Evolutionary conservation across 2,888 invertebrate species (phyloP).

Genomic region (Drosophila ustulata): DNA sequence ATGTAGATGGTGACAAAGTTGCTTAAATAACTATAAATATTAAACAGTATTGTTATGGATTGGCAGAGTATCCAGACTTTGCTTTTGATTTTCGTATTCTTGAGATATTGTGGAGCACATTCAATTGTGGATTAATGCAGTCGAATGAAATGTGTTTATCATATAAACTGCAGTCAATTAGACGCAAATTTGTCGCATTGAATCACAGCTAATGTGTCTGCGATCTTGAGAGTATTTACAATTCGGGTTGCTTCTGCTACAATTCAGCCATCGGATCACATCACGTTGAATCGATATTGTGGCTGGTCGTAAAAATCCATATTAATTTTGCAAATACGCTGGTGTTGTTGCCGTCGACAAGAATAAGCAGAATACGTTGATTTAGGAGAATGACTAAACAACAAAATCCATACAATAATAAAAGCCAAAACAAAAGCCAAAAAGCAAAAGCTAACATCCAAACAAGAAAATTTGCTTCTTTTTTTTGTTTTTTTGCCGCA

Average conservation of each 20-base stretch:
- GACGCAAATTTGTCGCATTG: neutral
- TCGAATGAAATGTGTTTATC: neutral
- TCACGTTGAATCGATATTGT: slow-evolving; percentile 4
- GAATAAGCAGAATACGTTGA: slow-evolving; percentile 11
- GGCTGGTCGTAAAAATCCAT: slow-evolving; percentile 41
- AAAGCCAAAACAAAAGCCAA: slow-evolving; percentile 16
- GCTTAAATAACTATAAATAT: no score
- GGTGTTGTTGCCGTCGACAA: neutral
- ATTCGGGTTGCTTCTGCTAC: slow-evolving; percentile 13
- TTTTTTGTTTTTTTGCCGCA: slow-evolving; percentile 17
- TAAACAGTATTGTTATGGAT: no score
- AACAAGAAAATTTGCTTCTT: slow-evolving; percentile 34
- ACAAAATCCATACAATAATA: slow-evolving; percentile 36
- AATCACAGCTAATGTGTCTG: neutral
- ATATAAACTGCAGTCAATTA: slow-evolving; percentile 16
- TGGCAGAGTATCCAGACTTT: no score
- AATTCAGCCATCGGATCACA: slow-evolving; percentile 33
- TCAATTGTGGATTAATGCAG: neutral
- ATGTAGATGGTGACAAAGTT: no score
- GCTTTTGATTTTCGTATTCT: no score
- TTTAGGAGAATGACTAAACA: slow-evolving; percentile 52
- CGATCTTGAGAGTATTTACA: slow-evolving; percentile 18
- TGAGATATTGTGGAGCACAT: neutral
- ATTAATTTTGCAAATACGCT: slow-evolving; percentile 24
- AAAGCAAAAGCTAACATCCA: slow-evolving; percentile 25